These are phyloP conservation scores for Dolichotis patagonum DNA, from an alignment of 2,113 vertebrate species.

Conservation along the genomic window DNA sequence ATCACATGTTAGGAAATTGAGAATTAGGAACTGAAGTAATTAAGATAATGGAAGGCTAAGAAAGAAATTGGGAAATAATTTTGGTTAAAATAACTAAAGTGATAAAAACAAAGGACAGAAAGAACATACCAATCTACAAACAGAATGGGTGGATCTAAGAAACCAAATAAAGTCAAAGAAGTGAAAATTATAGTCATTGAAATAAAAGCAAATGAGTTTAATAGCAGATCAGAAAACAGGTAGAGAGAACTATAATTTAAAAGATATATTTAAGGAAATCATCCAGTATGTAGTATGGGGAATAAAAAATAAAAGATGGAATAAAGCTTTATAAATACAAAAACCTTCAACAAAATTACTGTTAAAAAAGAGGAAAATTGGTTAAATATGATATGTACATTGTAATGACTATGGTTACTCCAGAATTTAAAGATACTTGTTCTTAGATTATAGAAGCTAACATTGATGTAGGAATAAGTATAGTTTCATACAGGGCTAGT, in stretches of 20 bases:
- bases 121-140: neutral
- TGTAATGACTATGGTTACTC: neutral
- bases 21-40: neutral
- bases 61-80: conserved; percentile 27
- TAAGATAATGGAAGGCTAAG: neutral
- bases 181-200: conserved; percentile 47
- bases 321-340: neutral
- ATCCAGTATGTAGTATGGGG: neutral
- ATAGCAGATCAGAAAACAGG: conserved; percentile 47
- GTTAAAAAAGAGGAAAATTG: neutral
- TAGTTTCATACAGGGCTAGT: neutral
- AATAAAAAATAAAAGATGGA: conserved; percentile 28
- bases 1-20: neutral
- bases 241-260: conserved; percentile 58
- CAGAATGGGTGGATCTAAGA: conserved; percentile 21
- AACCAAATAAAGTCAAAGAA: conserved; percentile 20
- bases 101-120: conserved; percentile 36
- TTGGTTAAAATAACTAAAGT: conserved; percentile 24
- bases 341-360: neutral
- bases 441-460: neutral
- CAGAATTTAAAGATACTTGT: neutral
- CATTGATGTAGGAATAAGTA: neutral
- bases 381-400: neutral
- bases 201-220: conserved; percentile 58
- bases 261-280: conserved; percentile 45